A percentile compares a stretch with the other conserved stretches of the same genome.
Conservation (phyloP, 1,140 invertebrate species). For the Stegodyphus dumicola region DNA sequence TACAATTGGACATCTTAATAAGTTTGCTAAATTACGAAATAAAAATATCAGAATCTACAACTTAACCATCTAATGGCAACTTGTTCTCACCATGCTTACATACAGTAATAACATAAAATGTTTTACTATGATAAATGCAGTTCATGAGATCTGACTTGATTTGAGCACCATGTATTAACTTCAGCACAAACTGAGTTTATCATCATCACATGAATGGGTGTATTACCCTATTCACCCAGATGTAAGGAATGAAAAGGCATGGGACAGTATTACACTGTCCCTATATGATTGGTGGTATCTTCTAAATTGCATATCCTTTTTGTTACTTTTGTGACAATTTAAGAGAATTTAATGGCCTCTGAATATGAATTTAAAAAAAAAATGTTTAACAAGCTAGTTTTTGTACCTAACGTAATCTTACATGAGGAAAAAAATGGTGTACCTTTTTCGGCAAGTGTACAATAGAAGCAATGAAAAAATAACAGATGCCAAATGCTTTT, state of each 20-base stretch:
- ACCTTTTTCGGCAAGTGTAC: neutral
- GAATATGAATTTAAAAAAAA: neutral
- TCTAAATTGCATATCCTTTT: conserved; percentile 51
- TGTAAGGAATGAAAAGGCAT: conserved; percentile 60
- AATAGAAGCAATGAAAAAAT: conserved; percentile 11
- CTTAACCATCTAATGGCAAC: conserved; percentile 31
- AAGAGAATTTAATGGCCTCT: neutral
- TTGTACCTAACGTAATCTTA: neutral
- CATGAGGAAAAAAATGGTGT: neutral
- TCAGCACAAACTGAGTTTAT: conserved; percentile 54
- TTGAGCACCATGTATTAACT: conserved; percentile 59
- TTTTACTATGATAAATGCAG: conserved; percentile 54
- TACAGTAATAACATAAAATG: conserved; percentile 46
- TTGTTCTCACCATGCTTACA: conserved; percentile 43
- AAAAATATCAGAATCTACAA: too few species aligned
- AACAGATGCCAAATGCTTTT: too few species aligned
- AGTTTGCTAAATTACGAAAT: too few species aligned
- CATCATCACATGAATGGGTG: conserved; percentile 35
- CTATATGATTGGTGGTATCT: conserved; percentile 56
- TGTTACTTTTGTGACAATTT: conserved; percentile 1
- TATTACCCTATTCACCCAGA: conserved; percentile 37
- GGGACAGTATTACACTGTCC: conserved; percentile 21
- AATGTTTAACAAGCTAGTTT: neutral
- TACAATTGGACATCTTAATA: too few species aligned
- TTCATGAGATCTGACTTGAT: conserved; percentile 52